Base-by-base conservation (phyloP, 2,113 vertebrate species). In the Sterna hirundo region DNA sequence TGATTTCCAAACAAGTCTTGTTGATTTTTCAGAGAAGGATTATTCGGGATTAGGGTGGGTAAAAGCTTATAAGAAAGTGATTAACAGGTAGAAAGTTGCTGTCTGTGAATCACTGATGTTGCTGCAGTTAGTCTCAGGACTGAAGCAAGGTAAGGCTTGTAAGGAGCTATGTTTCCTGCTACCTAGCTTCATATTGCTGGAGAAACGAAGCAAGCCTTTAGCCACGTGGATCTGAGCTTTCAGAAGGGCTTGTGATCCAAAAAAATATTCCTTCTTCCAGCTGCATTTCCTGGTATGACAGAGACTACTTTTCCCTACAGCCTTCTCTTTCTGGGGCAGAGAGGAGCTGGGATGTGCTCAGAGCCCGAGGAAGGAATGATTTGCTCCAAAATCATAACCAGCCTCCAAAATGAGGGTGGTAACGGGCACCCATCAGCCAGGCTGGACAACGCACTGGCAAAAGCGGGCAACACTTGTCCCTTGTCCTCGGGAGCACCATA, bases 1-100 rank as follows among this genome's bases (percentile, higher is more conserved):
- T 46, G 69, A 68, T n/a, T 76, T 62, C 65, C 40, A 84, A 75
- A 70, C 18, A 66, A 52, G 16, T 54, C 14, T 42, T 92, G 70
- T 84, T 94, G 80, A 66, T 94, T 93, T 93, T 75, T 89, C 79
- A 61, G 74, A 57, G 18, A 90, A 90, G 42, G 38, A 17, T 66
- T 93, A 34, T 94, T 94, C 76, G 70, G 30, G 72, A 72, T 92
- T 80, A 92, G 87, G 94, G 61, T 54, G 70, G 65, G 42, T 79
- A 85, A 38, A 79, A 87, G 21, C 25, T 65, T 47, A 57, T 82
- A 82, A 25, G 36, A 90, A 79, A 82, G n/a, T 1, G 10, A 68
- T 94, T 86, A 71, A 49, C 20, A 42, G 32, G 38, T 42, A 78
- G 19, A 83, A 90, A 44, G 54, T 29, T 78, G 42, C 34, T 90